Conservation (phyloP, 2,113 vertebrate species). For the Microcebus lehilahytsara region DNA sequence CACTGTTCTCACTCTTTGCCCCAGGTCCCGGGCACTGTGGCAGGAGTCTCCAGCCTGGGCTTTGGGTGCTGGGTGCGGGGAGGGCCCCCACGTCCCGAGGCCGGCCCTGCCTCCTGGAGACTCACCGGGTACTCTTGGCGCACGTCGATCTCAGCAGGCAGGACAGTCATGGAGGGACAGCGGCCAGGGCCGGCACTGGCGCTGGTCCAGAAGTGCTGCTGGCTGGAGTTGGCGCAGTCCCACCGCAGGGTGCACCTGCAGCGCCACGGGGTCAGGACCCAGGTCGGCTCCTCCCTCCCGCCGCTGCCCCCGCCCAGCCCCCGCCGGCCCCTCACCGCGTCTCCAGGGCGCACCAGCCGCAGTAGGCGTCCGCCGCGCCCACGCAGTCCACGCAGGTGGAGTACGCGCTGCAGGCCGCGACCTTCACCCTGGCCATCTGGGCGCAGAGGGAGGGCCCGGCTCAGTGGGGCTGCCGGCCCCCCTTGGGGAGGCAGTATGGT, state of each 20-base stretch:
- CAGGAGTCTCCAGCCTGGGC: not conserved
- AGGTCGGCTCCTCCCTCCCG: accelerated
- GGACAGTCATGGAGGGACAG: conserved; percentile 93
- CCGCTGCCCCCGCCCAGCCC: accelerated
- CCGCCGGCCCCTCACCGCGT: conserved; percentile 86
- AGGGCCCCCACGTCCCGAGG: accelerated
- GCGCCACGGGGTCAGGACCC: not conserved
- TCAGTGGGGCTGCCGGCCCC: not conserved
- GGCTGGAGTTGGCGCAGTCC: conserved; percentile 87
- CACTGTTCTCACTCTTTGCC: not conserved
- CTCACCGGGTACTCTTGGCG: conserved; percentile 88
- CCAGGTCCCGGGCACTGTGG: accelerated
- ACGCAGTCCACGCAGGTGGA: conserved; percentile 90
- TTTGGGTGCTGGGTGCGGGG: not conserved
- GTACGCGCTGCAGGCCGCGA: conserved; percentile 90
- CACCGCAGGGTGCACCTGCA: conserved; percentile 92
- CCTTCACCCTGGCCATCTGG: conserved; percentile 93
- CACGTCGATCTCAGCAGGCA: conserved; percentile 91
- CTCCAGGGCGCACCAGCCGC: conserved; percentile 97
- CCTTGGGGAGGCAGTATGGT: not conserved
- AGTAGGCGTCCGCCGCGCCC: conserved; percentile 91
- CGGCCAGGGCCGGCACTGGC: conserved; percentile 87
- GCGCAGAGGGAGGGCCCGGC: not conserved
- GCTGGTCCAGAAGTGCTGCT: conserved; percentile 90
- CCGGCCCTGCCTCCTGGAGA: not conserved